phyloP scores from a whole-genome alignment of 64 coral and sea anemone genomes.

The Acropora yongei region DNA sequence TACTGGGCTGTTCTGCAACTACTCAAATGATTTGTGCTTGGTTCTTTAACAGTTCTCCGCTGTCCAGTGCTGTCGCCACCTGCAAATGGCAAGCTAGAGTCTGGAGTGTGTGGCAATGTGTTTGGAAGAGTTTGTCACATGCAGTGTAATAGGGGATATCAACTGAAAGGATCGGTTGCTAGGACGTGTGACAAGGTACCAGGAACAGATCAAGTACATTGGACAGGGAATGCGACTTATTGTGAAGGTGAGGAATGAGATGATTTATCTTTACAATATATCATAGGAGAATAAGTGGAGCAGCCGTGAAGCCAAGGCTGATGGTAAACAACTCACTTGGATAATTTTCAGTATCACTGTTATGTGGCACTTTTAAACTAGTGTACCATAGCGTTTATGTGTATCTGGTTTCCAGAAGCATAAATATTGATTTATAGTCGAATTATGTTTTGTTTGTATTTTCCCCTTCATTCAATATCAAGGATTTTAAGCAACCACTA shows the following conservation, averaged over 20 bases:
- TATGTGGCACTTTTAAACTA: background rate
- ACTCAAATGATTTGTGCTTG: background rate
- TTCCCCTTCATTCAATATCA: background rate
- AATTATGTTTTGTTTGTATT: background rate
- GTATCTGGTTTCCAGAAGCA: background rate
- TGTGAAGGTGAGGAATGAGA: constrained; percentile 1
- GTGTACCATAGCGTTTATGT: background rate
- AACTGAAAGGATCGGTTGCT: constrained; percentile 31
- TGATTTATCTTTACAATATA: background rate
- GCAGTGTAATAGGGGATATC: constrained; percentile 46
- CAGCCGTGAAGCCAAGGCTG: background rate
- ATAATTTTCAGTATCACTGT: background rate
- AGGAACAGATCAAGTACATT: constrained; percentile 2
- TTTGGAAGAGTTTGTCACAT: constrained; percentile 43
- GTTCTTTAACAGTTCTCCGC: constrained; percentile 30
- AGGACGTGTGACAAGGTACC: constrained; percentile 36
- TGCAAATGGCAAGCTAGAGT: constrained; percentile 35
- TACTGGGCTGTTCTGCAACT: background rate
- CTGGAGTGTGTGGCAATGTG: constrained; percentile 25
- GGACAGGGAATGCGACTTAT: constrained; percentile 24
- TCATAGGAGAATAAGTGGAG: background rate
- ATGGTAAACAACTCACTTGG: background rate
- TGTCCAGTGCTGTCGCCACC: constrained; percentile 35
- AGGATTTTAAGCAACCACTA: background rate
- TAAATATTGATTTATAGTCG: background rate